Percentiles rank a stretch among this genome's conserved stretches.
Evolutionary conservation across 2,797 vertebrate species (phyloP).

Genomic region (Nasua narica): DNA sequence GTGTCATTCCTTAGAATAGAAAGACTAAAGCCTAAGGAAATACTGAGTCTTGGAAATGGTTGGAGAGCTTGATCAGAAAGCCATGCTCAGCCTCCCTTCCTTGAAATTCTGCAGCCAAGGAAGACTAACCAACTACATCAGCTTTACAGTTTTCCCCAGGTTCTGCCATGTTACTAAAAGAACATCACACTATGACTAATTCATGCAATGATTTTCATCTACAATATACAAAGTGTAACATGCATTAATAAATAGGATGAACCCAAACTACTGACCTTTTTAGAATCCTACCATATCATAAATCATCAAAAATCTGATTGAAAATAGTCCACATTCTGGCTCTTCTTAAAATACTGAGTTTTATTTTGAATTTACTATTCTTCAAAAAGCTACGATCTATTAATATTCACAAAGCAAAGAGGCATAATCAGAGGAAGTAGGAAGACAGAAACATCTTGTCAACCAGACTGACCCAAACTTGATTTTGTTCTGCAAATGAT

Average conservation of each 20-base stretch:
- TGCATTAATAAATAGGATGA: not conserved
- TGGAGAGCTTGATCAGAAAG: not conserved
- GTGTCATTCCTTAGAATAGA: not conserved
- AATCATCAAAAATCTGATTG: not conserved
- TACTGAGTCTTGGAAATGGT: not conserved
- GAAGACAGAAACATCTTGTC: not conserved
- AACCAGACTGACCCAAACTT: not conserved
- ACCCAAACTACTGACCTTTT: not conserved
- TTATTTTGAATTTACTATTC: not conserved
- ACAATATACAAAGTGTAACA: not conserved
- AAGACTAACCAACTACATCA: not conserved
- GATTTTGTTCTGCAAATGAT: conserved; percentile 48
- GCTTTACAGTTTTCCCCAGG: not conserved
- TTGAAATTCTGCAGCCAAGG: not conserved
- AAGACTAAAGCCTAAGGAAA: not conserved
- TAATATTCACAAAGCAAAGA: conserved; percentile 48
- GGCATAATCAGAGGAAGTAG: not conserved
- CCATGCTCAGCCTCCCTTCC: not conserved
- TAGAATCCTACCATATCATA: not conserved
- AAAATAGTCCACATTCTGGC: not conserved
- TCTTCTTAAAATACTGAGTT: conserved; percentile 28
- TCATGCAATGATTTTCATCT: not conserved
- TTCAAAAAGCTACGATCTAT: not conserved
- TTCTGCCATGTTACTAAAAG: not conserved
- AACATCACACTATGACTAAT: not conserved